Base-by-base conservation (phyloP, 2,888 invertebrate genomes). In the Sminthurides aquaticus region DNA sequence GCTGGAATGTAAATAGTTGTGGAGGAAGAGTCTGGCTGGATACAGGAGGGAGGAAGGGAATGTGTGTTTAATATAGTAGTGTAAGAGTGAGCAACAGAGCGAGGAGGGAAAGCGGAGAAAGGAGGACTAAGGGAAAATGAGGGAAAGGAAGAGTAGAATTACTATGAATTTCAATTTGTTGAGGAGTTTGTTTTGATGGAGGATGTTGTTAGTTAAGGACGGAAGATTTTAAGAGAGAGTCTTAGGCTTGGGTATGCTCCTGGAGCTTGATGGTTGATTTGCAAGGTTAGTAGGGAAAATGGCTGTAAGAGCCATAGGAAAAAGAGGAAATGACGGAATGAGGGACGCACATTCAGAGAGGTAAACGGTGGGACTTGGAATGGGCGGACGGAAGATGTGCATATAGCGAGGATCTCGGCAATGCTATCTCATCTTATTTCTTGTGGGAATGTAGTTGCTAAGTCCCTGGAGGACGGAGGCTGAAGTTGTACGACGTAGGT, bases 81-180 rank as follows among this genome's bases (percentile, higher is more conserved):
- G 11, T 8, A 43, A 43, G 18, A 43, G 43, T 43, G 11, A 8
- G 8, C 18, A 43, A 11, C 11, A 18, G 18, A 43, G 43, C 43
- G 8, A 18, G n/a, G n/a, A n/a, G n/a, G n/a, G n/a, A n/a, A n/a
- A n/a, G n/a, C n/a, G n/a, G n/a, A n/a, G n/a, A n/a, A n/a, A n/a
- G n/a, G n/a, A n/a, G n/a, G n/a, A n/a, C n/a, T n/a, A n/a, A n/a
- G n/a, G n/a, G n/a, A n/a, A n/a, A n/a, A n/a, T n/a, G n/a, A n/a
- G n/a, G n/a, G n/a, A n/a, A n/a, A n/a, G n/a, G n/a, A n/a, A n/a
- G n/a, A n/a, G n/a, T n/a, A n/a, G 43, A 43, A 43, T 43, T 43
- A 43, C 43, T 43, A 43, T 43, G 43, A 43, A 43, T 43, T 43
- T 43, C 43, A 43, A 43, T 43, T 43, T 43, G 43, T 43, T 43